Evolutionary conservation across 2,797 vertebrate genomes (phyloP), one percentile per base, ranked within the genome.

Genomic region (Hafferia zeledoni): DNA sequence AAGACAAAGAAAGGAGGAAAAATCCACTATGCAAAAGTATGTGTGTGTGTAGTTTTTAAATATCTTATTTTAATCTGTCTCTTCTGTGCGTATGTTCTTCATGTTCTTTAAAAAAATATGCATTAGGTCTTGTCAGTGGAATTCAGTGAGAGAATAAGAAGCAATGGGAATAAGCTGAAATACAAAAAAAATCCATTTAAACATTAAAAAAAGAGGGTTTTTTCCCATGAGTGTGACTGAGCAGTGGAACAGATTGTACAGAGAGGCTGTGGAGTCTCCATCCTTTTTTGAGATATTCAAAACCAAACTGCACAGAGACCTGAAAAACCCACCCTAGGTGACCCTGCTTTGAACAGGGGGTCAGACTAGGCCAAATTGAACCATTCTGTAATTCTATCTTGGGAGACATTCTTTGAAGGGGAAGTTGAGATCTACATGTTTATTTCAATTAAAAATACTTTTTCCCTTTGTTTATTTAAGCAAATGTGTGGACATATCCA

Each of bases 181-280:
- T 30, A 52, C 3, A 69, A 80, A 50, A 50, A 41, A 55, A 16
- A 1, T n/a, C 3, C 7, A 18, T 61, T 79, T 76, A 72, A 85
- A 41, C 5, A 49, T 68, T 33, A 28, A 30, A 41, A 41, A 5
- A 1, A n/a, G 3, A 7, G 3, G 0, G 0, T 25, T 19, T 56
- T 83, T 77, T 43, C 13, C 28, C 25, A 0, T 35, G 4, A 77
- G 4, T 3, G 11, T 60, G 56, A 20, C 30, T 52, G 22, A 83
- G 24, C 3, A 33, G 10, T 27, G 13, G 5, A 77, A 79, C 6
- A 56, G 11, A 31, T 72, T 67, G 5, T 60, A 23, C 57, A 64
- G 24, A 37, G 35, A 72, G 6, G 5, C 27, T 82, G 8, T 47
- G 24, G 16, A 60, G 24, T 67, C 37, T 89, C 31, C 11, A 20